These are phyloP conservation scores for Alfaro cultratus DNA, from an alignment of 2,797 vertebrate genomes.

Conservation along the genomic window DNA sequence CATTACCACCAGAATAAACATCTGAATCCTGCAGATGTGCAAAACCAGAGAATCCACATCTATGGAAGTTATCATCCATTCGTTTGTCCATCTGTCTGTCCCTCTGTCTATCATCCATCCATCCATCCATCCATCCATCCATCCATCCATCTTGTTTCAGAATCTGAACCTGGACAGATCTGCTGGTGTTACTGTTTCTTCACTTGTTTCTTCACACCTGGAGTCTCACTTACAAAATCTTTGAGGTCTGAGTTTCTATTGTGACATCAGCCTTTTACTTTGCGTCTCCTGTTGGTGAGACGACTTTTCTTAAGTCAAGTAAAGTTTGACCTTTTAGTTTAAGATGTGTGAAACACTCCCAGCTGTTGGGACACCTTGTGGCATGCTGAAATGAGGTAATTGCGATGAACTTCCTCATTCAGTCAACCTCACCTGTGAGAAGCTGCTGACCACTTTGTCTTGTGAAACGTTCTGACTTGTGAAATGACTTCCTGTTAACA, in stretches of 20 bases:
- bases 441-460: constrained; percentile 24
- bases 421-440: constrained; percentile 68
- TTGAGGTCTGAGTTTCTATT: background rate
- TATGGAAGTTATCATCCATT: background rate
- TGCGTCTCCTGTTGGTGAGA: background rate
- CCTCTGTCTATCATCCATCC: too few species aligned
- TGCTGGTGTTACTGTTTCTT: too few species aligned
- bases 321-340: background rate
- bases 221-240: background rate
- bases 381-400: constrained; percentile 10
- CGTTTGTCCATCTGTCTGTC: background rate
- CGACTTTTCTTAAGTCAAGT: background rate
- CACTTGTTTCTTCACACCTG: background rate
- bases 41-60: constrained; percentile 12
- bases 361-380: constrained; percentile 24
- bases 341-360: background rate
- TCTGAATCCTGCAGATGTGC: constrained; percentile 15
- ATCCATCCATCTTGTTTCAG: background rate
- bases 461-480: constrained; percentile 39
- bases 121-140: background rate
- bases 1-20: constrained; percentile 4
- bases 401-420: constrained; percentile 29
- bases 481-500: constrained; percentile 43
- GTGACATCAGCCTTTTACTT: background rate
- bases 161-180: background rate